A percentile compares a stretch with the other conserved stretches of the same genome.
Evolutionary conservation across 2,888 invertebrate genomes (phyloP).

Genomic region (Altica lythri): DNA sequence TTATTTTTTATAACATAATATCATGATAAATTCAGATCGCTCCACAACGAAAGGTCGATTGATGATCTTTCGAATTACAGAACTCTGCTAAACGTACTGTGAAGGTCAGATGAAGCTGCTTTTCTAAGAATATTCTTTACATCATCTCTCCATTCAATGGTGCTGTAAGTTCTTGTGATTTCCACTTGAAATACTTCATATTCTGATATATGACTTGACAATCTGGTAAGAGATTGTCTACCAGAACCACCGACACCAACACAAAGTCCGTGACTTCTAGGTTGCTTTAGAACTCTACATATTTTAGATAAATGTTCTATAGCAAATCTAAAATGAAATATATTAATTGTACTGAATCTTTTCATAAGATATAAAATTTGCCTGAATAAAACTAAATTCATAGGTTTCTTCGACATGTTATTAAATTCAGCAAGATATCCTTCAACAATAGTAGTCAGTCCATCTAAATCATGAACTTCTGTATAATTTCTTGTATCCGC

Average conservation of each 20-base stretch:
- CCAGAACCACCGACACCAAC: conserved; percentile 95
- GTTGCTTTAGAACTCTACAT: conserved; percentile 88
- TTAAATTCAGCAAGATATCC: conserved; percentile 89
- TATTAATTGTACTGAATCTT: too few relatives aligned
- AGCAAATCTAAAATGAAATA: conserved; percentile 72
- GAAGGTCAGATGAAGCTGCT: conserved; percentile 81
- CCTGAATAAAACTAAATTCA: conserved; percentile 91
- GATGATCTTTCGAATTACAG: neutral
- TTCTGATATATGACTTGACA: conserved; percentile 92
- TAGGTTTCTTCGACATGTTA: conserved; percentile 94
- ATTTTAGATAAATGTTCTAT: conserved; percentile 92
- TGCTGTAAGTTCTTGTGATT: conserved; percentile 84
- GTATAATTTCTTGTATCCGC: conserved; percentile 86
- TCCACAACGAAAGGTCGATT: neutral
- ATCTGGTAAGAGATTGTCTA: conserved; percentile 84
- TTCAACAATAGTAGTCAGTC: conserved; percentile 81
- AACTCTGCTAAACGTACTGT: conserved; percentile 55
- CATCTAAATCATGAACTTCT: conserved; percentile 84
- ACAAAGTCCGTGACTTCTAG: conserved; percentile 77
- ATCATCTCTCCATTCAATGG: conserved; percentile 90
- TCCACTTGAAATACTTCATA: conserved; percentile 92
- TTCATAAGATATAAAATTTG: conserved; percentile 48
- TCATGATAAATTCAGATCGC: neutral
- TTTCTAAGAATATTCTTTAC: conserved; percentile 75
- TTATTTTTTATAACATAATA: too few relatives aligned